Conservation (phyloP, 2,113 vertebrate species). For the Suricata suricatta region DNA sequence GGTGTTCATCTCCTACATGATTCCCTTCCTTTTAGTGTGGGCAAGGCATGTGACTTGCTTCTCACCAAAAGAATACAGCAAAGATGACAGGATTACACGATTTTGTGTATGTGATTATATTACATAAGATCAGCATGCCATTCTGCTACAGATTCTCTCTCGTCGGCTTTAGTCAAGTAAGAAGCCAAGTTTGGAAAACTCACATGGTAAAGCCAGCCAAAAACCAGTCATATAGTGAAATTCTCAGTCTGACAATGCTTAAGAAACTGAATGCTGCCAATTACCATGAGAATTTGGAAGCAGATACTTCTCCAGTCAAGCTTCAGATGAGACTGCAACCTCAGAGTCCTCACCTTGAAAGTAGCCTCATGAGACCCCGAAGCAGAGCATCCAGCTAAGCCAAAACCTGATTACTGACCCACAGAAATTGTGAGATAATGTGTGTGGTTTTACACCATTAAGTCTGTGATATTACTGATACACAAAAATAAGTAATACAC, state of each 20-base stretch:
- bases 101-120: background rate
- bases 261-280: background rate
- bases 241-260: background rate
- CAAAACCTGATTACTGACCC: background rate
- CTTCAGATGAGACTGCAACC: background rate
- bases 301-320: background rate
- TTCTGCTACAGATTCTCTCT: background rate
- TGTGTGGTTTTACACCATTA: background rate
- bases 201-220: background rate
- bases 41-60: background rate
- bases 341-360: background rate
- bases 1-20: background rate
- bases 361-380: background rate
- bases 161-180: background rate
- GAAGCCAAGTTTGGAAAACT: background rate
- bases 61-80: background rate
- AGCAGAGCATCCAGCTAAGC: constrained; percentile 9
- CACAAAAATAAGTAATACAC: background rate
- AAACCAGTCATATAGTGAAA: background rate
- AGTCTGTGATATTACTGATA: background rate
- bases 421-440: background rate
- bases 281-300: background rate
- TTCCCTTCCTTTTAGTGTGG: background rate
- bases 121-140: background rate
- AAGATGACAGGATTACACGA: background rate